Evolutionary conservation across 2,113 vertebrate species (phyloP).

Genomic region (Marcusenius ussheri): DNA sequence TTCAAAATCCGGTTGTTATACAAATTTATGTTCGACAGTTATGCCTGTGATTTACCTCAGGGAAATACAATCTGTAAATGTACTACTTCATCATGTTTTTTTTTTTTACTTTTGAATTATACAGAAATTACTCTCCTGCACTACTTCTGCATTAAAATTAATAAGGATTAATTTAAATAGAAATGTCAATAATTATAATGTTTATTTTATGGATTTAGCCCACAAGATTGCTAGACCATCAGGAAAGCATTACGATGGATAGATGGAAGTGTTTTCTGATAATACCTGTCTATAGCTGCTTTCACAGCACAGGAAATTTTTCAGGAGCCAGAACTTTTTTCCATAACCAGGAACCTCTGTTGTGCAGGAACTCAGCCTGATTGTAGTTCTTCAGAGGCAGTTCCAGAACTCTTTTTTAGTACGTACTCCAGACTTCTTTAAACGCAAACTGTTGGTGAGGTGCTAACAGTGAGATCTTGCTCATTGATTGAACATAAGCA

Average conservation of each 20-base stretch:
- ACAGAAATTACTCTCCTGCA: background rate
- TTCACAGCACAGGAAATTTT: background rate
- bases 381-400: background rate
- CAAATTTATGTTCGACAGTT: background rate
- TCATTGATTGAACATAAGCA: background rate
- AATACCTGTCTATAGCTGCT: background rate
- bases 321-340: background rate
- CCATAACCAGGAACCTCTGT: background rate
- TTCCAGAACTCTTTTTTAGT: background rate
- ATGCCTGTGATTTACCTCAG: background rate
- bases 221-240: background rate
- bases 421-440: background rate
- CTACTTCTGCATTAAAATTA: background rate
- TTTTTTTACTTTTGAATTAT: background rate
- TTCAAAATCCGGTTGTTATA: background rate
- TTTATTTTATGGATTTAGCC: background rate
- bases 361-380: background rate
- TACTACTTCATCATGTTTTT: background rate
- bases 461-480: background rate
- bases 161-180: background rate
- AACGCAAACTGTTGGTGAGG: background rate
- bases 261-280: background rate
- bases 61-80: background rate
- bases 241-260: background rate
- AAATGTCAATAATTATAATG: background rate